Evolutionary conservation across 2,888 invertebrate genomes (phyloP), one percentile per base, ranked within the genome.

Genomic region (Microctonus hyperodae): DNA sequence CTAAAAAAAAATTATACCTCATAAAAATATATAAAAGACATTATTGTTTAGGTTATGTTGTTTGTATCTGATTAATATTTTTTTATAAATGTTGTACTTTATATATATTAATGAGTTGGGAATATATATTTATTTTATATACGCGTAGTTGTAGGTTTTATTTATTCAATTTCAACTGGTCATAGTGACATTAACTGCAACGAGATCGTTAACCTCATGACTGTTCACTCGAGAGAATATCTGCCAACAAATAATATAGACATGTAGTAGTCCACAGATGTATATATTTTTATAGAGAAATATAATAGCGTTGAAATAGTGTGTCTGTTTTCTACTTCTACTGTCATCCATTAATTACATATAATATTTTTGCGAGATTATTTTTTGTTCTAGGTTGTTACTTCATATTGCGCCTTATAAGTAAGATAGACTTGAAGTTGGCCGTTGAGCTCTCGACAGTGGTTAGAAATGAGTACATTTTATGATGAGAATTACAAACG

Each of bases 201-300:
- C 61, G 62, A 57, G 67, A 67, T 67, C 67, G 67, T 67, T 67
- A 67, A 67, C 67, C 67, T 62, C 58, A 50, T 35, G 56, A 44
- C 44, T 57, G 50, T 57, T 50, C 58, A 51, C 25, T 35, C 16
- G 44, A 44, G 44, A 7, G 62, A 62, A 35, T 62, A 53, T 62
- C 37, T 62, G 62, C 62, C 62, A 62, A 62, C 62, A 25, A 53
- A 51, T 16, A 53, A 35, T 35, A n/a, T 23, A n/a, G n/a, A n/a
- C n/a, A 59, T 59, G 11, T 28, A 28, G 28, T 28, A 28, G 28
- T 28, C n/a, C 40, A 37, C 22, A 33, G 31, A 2, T 44, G 10
- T 59, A 44, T 48, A 35, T 57, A 57, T 48, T 28, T 31, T 44
- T 48, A 28, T 50, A 48, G 31, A 53, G 25, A 31, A 44, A 56